These are phyloP conservation scores for Drosophila jambulina DNA, from an alignment of 1,140 invertebrate genomes.

Conservation along the genomic window DNA sequence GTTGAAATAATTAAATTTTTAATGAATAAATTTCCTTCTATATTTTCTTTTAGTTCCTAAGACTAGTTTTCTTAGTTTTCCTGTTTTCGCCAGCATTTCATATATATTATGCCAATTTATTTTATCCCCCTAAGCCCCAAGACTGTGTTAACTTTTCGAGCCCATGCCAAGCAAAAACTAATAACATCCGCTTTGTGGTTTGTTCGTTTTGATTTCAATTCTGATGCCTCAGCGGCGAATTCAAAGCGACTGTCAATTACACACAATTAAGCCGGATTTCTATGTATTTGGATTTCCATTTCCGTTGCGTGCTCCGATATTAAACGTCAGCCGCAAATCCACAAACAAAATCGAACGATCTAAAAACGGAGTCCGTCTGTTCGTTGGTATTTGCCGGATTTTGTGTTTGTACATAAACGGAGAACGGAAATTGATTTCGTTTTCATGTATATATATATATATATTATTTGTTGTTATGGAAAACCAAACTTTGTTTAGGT, in stretches of 20 bases:
- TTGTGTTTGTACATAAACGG: constrained; percentile 25
- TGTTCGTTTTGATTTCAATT: constrained; percentile 48
- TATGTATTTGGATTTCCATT: constrained; percentile 71
- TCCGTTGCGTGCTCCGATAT: constrained; percentile 56
- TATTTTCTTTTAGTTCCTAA: not conserved
- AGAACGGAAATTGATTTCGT: constrained; percentile 78
- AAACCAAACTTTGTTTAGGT: constrained; percentile 59
- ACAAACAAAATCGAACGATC: constrained; percentile 46
- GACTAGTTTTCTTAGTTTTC: not conserved
- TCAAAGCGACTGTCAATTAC: constrained; percentile 72
- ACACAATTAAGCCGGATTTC: constrained; percentile 74
- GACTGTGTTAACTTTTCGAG: constrained; percentile 9
- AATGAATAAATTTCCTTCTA: not conserved
- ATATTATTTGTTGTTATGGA: constrained; percentile 65
- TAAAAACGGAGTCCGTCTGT: constrained; percentile 14
- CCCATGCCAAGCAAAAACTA: constrained; percentile 43
- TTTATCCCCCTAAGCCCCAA: not conserved
- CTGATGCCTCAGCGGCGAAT: constrained; percentile 50
- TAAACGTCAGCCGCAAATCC: constrained; percentile 62
- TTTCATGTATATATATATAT: constrained; percentile 40
- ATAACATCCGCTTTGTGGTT: constrained; percentile 65
- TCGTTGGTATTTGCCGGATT: constrained; percentile 11
- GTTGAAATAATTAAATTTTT: not conserved
- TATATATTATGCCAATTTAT: constrained; percentile 7
- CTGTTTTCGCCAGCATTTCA: not conserved